Evolutionary conservation across 2,113 vertebrate species (phyloP), one percentile per base, ranked within the genome.

Genomic region (Gallinago paraguaiae): DNA sequence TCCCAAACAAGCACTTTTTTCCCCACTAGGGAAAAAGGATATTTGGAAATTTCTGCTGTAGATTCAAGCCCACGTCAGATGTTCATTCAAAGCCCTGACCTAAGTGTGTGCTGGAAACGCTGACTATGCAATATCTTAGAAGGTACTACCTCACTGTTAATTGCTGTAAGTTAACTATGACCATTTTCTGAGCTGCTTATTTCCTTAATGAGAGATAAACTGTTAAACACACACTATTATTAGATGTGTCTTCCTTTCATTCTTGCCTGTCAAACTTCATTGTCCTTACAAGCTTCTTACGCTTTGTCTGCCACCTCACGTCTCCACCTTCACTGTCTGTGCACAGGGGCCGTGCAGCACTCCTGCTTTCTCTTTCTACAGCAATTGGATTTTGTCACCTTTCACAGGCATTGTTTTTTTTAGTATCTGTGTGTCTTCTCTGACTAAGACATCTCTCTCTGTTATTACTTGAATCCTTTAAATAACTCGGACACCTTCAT

Each of bases 181-280:
- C 71, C 33, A 30, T 87, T 82, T 86, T 70, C 74, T 82, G 86
- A 96, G 81, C 57, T 50, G 71, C 78, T 89, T 94, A 80, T 92
- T 87, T 76, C 74, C 90, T 95, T 96, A 95, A 94, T 24, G 72
- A 43, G 51, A 86, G 75, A 92, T 78, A 88, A 91, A 92, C 63
- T 0, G 63, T 82, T 79, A 86, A 92, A 88, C 53, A 65, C 45
- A 50, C 53, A 65, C 79, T 93, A 95, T 94, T 95, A 86, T 95
- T 96, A 94, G 78, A 74, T n/a, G 22, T 2, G 23, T 68, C 51
- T 64, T 78, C 71, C 45, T 68, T 70, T 86, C 83, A 70, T 94
- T 96, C 90, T 69, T 71, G 67, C n/a, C 71, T 70, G 67, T 67
- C 81, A 91, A 82, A 82, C 85, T 86, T 78, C 57, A 64, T 70